These are phyloP conservation scores for Diplosoma virens DNA, from an alignment of 23 tunicate genomes.

Conservation along the genomic window DNA sequence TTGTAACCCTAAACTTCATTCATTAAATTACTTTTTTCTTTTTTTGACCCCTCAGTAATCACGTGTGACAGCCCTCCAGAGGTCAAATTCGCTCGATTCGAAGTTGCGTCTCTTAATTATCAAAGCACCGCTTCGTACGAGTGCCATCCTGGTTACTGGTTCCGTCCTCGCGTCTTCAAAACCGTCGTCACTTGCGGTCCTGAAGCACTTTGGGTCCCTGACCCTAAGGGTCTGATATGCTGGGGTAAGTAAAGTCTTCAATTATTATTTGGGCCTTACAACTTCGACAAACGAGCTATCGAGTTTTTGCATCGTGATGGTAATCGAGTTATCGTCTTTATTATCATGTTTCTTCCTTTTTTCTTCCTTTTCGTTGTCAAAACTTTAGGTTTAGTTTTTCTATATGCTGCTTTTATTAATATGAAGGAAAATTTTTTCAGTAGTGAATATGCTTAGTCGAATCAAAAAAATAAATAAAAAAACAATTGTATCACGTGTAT, in stretches of 20 bases:
- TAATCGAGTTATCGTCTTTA: too few relatives aligned
- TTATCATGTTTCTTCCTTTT: too few relatives aligned
- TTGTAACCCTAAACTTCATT: too few relatives aligned
- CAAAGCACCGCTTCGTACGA: slow-evolving; percentile 50
- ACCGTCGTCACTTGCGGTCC: slow-evolving; percentile 42
- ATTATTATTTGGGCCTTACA: not conserved
- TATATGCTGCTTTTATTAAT: too few relatives aligned
- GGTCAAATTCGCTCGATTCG: slow-evolving; percentile 17
- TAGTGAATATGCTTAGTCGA: not conserved
- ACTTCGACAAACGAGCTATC: too few relatives aligned
- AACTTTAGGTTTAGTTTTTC: too few relatives aligned
- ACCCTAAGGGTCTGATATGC: slow-evolving; percentile 36
- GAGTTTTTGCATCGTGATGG: too few relatives aligned
- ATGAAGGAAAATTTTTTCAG: too few relatives aligned
- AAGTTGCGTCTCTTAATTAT: slow-evolving; percentile 7
- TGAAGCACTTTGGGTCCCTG: slow-evolving; percentile 63
- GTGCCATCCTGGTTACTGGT: slow-evolving; percentile 77
- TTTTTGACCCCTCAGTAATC: slow-evolving; percentile 39
- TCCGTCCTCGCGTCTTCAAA: slow-evolving; percentile 10
- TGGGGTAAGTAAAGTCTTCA: slow-evolving; percentile 34
- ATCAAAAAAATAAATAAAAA: not conserved
- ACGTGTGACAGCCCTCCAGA: slow-evolving; percentile 46
- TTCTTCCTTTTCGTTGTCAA: too few relatives aligned
- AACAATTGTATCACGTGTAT: too few relatives aligned
- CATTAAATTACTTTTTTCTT: too few relatives aligned